A percentile compares a stretch with the other conserved stretches of the same genome.
These are phyloP conservation scores for Artibeus jamaicensis DNA, from an alignment of 2,797 vertebrate species.

Conservation along the genomic window DNA sequence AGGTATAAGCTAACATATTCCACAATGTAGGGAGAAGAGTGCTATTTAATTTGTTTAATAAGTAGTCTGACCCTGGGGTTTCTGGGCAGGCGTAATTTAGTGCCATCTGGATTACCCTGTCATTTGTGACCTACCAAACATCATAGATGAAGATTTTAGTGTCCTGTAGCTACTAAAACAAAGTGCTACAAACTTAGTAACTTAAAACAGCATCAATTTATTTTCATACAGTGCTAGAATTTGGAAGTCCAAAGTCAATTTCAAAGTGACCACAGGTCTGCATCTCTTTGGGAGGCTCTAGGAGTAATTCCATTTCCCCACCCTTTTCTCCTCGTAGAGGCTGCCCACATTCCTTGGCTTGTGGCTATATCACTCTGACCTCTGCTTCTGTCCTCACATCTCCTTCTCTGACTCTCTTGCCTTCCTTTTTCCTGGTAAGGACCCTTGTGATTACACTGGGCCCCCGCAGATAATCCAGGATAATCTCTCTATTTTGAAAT, in stretches of 20 bases:
- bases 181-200: background rate
- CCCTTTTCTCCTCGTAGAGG: background rate
- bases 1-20: background rate
- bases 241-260: background rate
- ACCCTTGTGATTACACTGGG: background rate
- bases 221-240: background rate
- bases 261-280: background rate
- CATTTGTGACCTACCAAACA: background rate
- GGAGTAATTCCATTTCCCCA: no score
- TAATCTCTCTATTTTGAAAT: background rate
- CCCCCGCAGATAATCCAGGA: background rate
- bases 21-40: background rate
- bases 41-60: background rate
- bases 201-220: background rate
- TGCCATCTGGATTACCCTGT: background rate
- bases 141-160: background rate
- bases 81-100: background rate
- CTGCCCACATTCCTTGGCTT: background rate
- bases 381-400: background rate
- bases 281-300: background rate
- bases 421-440: background rate
- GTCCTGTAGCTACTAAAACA: background rate
- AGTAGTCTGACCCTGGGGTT: background rate
- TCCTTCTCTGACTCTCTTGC: background rate
- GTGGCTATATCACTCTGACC: background rate